phyloP scores from a whole-genome alignment of 2,797 vertebrate genomes.

The Mallotus villosus region DNA sequence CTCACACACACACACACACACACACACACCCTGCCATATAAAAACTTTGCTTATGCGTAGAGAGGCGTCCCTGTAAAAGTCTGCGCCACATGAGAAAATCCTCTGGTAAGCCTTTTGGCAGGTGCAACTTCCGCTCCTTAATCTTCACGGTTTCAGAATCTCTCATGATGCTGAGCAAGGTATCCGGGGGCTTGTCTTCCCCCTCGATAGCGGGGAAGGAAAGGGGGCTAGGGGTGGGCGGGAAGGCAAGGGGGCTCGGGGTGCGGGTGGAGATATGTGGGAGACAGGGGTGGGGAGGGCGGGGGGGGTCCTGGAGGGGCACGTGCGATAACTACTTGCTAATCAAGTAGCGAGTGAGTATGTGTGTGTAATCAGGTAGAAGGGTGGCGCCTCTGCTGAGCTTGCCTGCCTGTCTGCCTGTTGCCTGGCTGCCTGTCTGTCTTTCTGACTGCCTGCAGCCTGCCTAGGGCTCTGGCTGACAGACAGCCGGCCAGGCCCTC shows the following conservation, averaged over 20 bases:
- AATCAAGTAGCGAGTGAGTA: constrained; percentile 30
- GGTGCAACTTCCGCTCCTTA: constrained; percentile 46
- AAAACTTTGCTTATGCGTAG: constrained; percentile 28
- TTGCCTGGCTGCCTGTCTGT: constrained; percentile 9
- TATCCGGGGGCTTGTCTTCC: constrained; percentile 28
- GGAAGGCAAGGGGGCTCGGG: neutral
- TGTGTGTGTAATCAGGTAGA: neutral
- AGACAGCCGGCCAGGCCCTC: constrained; percentile 12
- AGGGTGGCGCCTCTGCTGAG: no score
- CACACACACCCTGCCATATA: constrained; percentile 5
- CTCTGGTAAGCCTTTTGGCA: constrained; percentile 48
- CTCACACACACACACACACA: constrained; percentile 3
- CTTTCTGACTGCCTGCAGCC: neutral
- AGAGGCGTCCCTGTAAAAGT: constrained; percentile 32
- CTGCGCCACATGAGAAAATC: constrained; percentile 34
- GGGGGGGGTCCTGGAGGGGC: neutral
- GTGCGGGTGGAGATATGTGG: neutral
- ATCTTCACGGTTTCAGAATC: constrained; percentile 60
- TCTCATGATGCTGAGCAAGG: constrained; percentile 22
- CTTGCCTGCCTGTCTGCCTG: no score
- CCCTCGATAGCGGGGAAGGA: constrained; percentile 22
- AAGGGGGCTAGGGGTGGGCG: constrained; percentile 16
- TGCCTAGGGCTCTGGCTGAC: constrained; percentile 8
- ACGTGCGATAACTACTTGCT: constrained; percentile 32
- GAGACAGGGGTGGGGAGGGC: constrained; percentile 6